These are phyloP conservation scores for Arrhopalites spinosus DNA, from an alignment of 2,888 invertebrate genomes.

Conservation along the genomic window DNA sequence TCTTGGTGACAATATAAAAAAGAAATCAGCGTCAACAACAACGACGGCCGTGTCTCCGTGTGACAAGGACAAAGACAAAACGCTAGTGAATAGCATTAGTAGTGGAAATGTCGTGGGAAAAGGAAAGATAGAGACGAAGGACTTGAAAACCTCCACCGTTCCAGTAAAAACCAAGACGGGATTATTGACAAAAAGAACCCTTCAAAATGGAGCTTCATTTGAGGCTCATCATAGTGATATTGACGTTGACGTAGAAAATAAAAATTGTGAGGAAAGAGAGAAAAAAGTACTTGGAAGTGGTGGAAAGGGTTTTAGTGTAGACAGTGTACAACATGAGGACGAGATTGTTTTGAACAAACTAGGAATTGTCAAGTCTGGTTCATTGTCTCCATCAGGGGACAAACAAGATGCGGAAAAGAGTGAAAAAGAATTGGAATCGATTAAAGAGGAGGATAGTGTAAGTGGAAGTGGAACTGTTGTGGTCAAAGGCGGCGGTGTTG, in stretches of 20 bases:
- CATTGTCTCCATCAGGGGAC: constrained; percentile 3
- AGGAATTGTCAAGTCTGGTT: neutral
- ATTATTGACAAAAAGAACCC: no score
- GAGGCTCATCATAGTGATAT: neutral
- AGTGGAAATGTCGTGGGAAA: constrained; percentile 1
- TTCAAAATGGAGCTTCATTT: neutral
- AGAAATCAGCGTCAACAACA: neutral
- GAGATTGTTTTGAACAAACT: neutral
- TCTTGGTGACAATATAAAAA: neutral
- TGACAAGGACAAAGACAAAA: neutral
- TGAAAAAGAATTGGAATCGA: constrained; percentile 50
- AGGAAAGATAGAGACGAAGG: constrained; percentile 5
- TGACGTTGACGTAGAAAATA: constrained; percentile 1
- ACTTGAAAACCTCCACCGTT: neutral
- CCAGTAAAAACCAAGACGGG: neutral
- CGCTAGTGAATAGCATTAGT: neutral
- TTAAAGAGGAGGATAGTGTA: constrained; percentile 50
- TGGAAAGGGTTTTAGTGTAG: neutral
- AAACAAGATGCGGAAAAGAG: constrained; percentile 44
- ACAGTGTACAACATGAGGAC: neutral
- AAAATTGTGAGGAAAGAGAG: neutral
- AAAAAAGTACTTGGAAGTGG: neutral
- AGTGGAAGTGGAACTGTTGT: constrained; percentile 40
- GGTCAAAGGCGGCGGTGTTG: constrained; percentile 1
- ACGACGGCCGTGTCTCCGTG: neutral